phyloP scores from a whole-genome alignment of 2,888 invertebrate genomes.

The Lithophane socia region DNA sequence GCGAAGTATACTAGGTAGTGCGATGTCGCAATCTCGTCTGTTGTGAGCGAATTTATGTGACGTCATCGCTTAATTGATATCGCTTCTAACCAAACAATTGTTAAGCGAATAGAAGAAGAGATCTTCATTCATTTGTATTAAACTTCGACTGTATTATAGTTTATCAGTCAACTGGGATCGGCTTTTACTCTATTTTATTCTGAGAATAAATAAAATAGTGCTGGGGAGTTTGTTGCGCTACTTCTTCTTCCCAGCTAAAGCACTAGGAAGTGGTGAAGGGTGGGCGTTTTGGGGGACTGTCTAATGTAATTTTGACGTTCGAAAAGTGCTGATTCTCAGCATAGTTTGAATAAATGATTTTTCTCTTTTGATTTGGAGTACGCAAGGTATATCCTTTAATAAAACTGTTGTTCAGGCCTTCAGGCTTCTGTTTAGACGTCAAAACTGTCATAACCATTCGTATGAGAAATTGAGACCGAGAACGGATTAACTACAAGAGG shows the following conservation, averaged over 20 bases:
- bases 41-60: slow-evolving; percentile 60
- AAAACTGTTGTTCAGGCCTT: neutral
- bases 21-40: slow-evolving; percentile 58
- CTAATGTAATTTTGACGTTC: too few relatives aligned
- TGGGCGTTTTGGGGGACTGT: too few relatives aligned
- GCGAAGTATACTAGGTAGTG: slow-evolving; percentile 50
- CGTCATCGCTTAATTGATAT: slow-evolving; percentile 51
- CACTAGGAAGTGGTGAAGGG: too few relatives aligned
- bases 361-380: too few relatives aligned
- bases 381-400: neutral
- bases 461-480: neutral
- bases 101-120: slow-evolving; percentile 8
- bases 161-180: neutral
- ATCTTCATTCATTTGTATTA: slow-evolving; percentile 24
- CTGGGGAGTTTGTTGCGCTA: too few relatives aligned
- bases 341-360: too few relatives aligned
- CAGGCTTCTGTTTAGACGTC: neutral
- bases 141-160: slow-evolving; percentile 2
- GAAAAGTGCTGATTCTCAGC: too few relatives aligned
- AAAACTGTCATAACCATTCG: too few relatives aligned
- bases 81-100: slow-evolving; percentile 38
- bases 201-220: too few relatives aligned
- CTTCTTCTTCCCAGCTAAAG: too few relatives aligned
- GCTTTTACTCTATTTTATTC: neutral
- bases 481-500: too few relatives aligned